These are phyloP conservation scores for Bicyclus anynana DNA, from an alignment of 1,140 invertebrate species.

Conservation along the genomic window DNA sequence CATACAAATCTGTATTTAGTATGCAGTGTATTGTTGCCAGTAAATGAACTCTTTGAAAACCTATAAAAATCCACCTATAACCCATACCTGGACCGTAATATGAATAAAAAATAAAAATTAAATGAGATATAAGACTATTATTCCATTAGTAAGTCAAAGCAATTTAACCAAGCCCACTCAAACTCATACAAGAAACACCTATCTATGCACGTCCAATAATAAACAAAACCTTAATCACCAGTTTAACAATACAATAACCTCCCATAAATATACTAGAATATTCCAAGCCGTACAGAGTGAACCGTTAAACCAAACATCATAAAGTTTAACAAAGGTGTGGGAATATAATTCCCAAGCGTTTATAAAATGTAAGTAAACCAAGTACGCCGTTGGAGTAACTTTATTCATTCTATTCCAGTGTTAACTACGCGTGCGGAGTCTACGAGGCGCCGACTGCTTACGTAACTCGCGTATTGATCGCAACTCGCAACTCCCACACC, in stretches of 20 bases:
- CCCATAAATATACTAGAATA: background rate
- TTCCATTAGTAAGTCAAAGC: too few species aligned
- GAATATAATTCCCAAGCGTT: background rate
- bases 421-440: slow-evolving; percentile 26
- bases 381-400: slow-evolving; percentile 15
- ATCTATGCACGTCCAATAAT: too few species aligned
- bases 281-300: background rate
- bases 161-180: too few species aligned
- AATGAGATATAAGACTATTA: too few species aligned
- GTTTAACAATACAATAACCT: background rate
- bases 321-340: background rate
- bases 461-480: slow-evolving; percentile 64
- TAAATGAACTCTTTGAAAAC: too few species aligned
- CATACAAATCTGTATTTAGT: too few species aligned
- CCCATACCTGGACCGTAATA: too few species aligned
- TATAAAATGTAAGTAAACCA: slow-evolving; percentile 1
- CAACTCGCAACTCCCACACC: slow-evolving; percentile 23
- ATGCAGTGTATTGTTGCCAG: too few species aligned
- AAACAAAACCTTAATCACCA: background rate
- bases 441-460: slow-evolving; percentile 35
- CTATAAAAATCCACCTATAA: too few species aligned
- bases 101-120: too few species aligned
- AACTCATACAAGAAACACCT: too few species aligned
- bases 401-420: slow-evolving; percentile 21
- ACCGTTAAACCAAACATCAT: background rate